Evolutionary conservation across 2,888 invertebrate species (phyloP).

Genomic region (Cataglyphis albicans): DNA sequence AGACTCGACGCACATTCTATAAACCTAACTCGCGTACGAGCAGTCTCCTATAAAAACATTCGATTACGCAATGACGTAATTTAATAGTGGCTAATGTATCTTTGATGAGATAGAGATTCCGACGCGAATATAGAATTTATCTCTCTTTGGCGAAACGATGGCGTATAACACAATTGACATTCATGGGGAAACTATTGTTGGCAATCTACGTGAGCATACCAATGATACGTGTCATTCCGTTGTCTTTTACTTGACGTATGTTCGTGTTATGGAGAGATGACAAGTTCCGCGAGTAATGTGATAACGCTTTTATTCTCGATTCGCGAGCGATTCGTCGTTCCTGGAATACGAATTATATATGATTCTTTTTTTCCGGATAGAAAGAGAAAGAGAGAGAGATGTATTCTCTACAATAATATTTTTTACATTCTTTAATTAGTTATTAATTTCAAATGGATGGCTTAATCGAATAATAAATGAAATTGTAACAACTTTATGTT

Average conservation of each 20-base stretch:
- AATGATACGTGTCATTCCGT: not conserved
- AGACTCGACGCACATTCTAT: conserved; percentile 35
- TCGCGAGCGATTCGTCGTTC: not conserved
- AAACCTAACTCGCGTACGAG: conserved; percentile 8
- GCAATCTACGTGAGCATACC: not conserved
- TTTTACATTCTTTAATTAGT: not conserved
- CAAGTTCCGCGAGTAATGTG: not conserved
- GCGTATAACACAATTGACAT: conserved; percentile 51
- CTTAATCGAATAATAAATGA: not conserved
- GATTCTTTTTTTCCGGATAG: not conserved
- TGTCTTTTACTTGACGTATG: not conserved
- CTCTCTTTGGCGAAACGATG: conserved; percentile 43
- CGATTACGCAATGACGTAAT: conserved; percentile 73
- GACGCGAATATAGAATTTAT: conserved; percentile 62
- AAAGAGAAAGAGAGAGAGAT: too few species aligned
- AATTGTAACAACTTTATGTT: not conserved
- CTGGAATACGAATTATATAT: not conserved
- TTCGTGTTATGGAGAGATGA: conserved; percentile 6
- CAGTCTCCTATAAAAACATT: conserved; percentile 64
- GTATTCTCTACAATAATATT: too few species aligned
- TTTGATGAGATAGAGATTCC: conserved; percentile 66
- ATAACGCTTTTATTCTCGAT: conserved; percentile 20
- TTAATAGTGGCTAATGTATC: conserved; percentile 71
- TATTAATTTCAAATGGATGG: not conserved
- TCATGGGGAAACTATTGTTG: conserved; percentile 14